These are phyloP conservation scores for Nothocercus nigrocapillus DNA, from an alignment of 2,113 vertebrate genomes.

Conservation along the genomic window DNA sequence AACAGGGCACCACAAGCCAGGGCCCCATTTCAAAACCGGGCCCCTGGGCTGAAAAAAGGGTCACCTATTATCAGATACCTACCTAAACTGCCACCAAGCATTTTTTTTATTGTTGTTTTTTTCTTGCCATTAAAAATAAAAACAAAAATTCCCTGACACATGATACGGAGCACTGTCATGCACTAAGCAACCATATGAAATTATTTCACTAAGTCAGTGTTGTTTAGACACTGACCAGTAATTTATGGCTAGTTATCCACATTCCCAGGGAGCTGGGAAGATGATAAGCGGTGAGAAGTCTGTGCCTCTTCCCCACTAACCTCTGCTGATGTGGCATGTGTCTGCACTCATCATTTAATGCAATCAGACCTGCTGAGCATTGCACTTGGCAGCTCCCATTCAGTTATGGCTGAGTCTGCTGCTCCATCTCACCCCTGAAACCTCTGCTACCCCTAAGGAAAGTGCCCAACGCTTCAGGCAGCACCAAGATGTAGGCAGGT, in stretches of 20 bases:
- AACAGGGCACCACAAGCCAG: not conserved
- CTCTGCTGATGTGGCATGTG: not conserved
- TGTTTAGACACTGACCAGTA: not conserved
- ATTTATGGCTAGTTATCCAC: not conserved
- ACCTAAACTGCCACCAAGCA: not conserved
- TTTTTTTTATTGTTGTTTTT: not conserved
- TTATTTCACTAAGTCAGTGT: not conserved
- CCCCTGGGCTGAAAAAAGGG: not conserved
- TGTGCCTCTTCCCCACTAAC: not conserved
- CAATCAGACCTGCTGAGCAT: not conserved
- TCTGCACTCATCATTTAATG: not conserved
- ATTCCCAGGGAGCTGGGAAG: not conserved
- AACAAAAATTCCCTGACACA: no score
- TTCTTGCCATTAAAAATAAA: not conserved
- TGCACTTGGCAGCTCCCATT: not conserved
- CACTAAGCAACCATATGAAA: not conserved
- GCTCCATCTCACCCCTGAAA: not conserved
- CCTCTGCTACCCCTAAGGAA: not conserved
- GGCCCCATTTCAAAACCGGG: not conserved
- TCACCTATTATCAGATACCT: not conserved
- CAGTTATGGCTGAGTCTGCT: not conserved
- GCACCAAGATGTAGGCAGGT: not conserved
- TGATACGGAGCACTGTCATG: not conserved
- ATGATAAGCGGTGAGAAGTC: not conserved
- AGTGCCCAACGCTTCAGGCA: not conserved